Evolutionary conservation across 2,113 vertebrate species (phyloP).

Genomic region (Hippocampus abdominalis): DNA sequence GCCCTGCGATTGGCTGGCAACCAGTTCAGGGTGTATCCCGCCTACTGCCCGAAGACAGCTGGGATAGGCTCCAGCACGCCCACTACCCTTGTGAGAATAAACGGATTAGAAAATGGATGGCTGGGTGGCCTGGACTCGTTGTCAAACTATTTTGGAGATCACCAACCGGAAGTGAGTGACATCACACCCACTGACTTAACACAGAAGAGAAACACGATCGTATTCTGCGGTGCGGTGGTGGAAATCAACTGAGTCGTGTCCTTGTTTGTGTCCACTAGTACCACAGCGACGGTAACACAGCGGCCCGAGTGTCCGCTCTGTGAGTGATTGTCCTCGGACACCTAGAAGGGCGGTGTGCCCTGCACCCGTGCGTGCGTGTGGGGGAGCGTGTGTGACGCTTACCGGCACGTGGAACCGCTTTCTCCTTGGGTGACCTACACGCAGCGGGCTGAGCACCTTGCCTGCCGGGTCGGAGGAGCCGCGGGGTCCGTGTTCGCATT

Average conservation of each 20-base stretch:
- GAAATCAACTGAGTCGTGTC: slow-evolving; percentile 31
- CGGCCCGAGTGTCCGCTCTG: neutral
- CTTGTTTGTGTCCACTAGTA: slow-evolving; percentile 34
- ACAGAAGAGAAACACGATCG: neutral
- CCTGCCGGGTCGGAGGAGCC: slow-evolving; percentile 11
- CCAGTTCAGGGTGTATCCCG: no score
- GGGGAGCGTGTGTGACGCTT: neutral
- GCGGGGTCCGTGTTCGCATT: neutral
- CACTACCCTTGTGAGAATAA: no score
- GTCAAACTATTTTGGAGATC: slow-evolving; percentile 33
- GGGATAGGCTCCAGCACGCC: no score
- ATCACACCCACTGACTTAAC: neutral
- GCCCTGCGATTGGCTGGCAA: no score
- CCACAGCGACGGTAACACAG: neutral
- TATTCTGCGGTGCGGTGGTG: slow-evolving; percentile 25
- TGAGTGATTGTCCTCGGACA: slow-evolving; percentile 15
- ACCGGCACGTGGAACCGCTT: slow-evolving; percentile 30
- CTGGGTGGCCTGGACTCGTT: neutral
- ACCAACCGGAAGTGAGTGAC: neutral
- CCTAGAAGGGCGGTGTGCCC: neutral
- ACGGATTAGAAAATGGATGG: no score
- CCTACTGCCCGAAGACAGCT: no score
- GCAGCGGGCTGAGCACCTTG: slow-evolving; percentile 29
- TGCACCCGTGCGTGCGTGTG: neutral
- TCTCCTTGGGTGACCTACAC: slow-evolving; percentile 69